Conservation (phyloP, 2,113 vertebrate genomes). For the Australoheros scitulus region DNA sequence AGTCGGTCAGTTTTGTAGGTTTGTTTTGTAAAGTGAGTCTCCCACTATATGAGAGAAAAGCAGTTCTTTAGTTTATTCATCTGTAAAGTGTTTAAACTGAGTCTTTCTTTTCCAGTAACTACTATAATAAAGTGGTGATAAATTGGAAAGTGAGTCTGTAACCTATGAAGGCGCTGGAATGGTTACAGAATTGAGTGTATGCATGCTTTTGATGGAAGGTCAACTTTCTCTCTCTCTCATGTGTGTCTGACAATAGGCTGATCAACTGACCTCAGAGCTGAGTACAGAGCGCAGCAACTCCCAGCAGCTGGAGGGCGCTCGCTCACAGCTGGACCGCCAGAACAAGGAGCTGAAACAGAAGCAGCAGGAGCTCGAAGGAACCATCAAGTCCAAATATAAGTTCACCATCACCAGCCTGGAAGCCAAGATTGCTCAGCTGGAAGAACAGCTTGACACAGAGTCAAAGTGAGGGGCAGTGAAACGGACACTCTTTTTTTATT, state of each 20-base stretch:
- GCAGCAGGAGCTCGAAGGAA: slow-evolving; percentile 90
- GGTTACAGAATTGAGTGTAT: background rate
- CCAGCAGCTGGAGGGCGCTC: slow-evolving; percentile 89
- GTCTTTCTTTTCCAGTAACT: too few species aligned
- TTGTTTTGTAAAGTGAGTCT: background rate
- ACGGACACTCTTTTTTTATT: background rate
- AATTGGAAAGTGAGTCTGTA: background rate
- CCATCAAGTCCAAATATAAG: slow-evolving; percentile 92
- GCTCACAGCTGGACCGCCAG: slow-evolving; percentile 92
- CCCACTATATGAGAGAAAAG: background rate
- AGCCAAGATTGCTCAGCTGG: slow-evolving; percentile 90
- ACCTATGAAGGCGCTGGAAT: background rate
- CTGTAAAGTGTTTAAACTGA: background rate
- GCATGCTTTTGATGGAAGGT: too few species aligned
- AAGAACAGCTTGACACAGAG: slow-evolving; percentile 92
- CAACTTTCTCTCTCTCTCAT: background rate
- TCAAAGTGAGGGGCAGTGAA: slow-evolving; percentile 81
- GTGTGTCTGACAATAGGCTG: slow-evolving; percentile 75
- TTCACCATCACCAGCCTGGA: slow-evolving; percentile 85
- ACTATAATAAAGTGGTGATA: background rate
- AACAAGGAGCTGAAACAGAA: slow-evolving; percentile 95
- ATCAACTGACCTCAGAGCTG: slow-evolving; percentile 90
- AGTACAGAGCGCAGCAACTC: slow-evolving; percentile 86
- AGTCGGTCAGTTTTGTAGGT: background rate
- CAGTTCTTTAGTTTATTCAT: background rate